Percentiles rank a stretch among this genome's conserved stretches.
Evolutionary conservation across 2,888 invertebrate species (phyloP).

Genomic region (Abscondita cerata): DNA sequence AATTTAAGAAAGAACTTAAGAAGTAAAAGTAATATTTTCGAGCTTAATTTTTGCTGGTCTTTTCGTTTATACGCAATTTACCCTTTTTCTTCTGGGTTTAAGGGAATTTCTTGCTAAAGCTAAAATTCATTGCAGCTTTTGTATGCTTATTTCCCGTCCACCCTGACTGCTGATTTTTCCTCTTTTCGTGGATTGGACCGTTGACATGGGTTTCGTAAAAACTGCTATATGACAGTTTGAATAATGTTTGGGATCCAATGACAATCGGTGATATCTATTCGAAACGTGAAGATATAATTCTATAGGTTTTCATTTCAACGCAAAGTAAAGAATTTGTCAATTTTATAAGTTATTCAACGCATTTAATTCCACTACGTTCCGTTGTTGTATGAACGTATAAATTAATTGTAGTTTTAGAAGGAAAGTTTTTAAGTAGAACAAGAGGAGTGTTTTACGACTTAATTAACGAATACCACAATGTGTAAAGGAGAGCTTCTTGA

Average conservation of each 20-base stretch:
- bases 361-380: background rate
- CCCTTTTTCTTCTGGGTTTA: constrained; percentile 11
- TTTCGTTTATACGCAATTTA: constrained; percentile 19
- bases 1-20: constrained; percentile 31
- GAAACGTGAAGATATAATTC: constrained; percentile 30
- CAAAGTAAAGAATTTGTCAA: constrained; percentile 32
- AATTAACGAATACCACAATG: constrained; percentile 20
- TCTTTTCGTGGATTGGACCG: constrained; percentile 18
- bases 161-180: constrained; percentile 29
- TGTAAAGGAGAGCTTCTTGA: constrained; percentile 20
- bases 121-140: background rate
- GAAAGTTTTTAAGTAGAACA: constrained; percentile 20
- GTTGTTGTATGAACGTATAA: constrained; percentile 6
- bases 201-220: constrained; percentile 33
- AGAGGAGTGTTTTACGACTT: constrained; percentile 24
- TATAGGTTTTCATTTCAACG: constrained; percentile 25
- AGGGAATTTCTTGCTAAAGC: constrained; percentile 2
- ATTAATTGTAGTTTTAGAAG: constrained; percentile 23
- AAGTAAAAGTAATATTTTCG: constrained; percentile 25
- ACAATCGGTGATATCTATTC: constrained; percentile 34
- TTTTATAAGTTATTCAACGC: background rate
- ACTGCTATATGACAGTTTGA: constrained; percentile 38
- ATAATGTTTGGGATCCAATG: constrained; percentile 37
- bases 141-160: background rate
- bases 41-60: constrained; percentile 27